Conservation (phyloP, 2,797 vertebrate species). For the Microchirus variegatus region DNA sequence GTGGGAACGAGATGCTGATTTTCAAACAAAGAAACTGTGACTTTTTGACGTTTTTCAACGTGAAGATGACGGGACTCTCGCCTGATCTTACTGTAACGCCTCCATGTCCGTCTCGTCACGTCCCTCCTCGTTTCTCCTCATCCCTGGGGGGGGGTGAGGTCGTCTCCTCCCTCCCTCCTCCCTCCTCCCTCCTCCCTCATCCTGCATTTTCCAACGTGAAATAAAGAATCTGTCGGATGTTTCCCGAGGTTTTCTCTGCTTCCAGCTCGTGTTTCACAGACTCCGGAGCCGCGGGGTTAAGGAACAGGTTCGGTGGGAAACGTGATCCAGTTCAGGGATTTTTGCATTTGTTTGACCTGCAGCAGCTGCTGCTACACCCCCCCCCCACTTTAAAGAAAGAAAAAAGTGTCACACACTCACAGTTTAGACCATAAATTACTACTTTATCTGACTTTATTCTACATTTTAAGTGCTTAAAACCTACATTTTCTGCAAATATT, state of each 20-base stretch:
- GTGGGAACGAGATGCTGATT: constrained; percentile 3
- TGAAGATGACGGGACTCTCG: too few relatives aligned
- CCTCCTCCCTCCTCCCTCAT: neutral
- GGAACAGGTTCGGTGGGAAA: constrained; percentile 54
- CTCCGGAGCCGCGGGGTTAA: constrained; percentile 7
- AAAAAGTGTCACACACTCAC: too few relatives aligned
- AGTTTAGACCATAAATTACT: neutral
- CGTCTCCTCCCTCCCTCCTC: neutral
- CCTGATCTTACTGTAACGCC: constrained; percentile 4
- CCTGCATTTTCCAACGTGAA: constrained; percentile 74
- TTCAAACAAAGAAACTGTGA: too few relatives aligned
- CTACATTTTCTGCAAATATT: neutral
- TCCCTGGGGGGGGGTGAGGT: constrained; percentile 14
- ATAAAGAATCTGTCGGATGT: constrained; percentile 72
- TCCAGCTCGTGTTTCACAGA: constrained; percentile 41
- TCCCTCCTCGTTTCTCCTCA: too few relatives aligned
- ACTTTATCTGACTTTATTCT: neutral
- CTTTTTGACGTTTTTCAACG: neutral
- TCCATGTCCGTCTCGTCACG: too few relatives aligned
- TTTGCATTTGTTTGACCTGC: constrained; percentile 50
- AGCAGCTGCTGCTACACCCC: constrained; percentile 57
- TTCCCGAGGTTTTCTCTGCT: constrained; percentile 27
- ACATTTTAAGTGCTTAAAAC: too few relatives aligned
- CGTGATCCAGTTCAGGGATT: constrained; percentile 47
- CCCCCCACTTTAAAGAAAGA: constrained; percentile 9